Base-by-base conservation (phyloP, 2,797 vertebrate species). In the Anguilla pacifica region DNA sequence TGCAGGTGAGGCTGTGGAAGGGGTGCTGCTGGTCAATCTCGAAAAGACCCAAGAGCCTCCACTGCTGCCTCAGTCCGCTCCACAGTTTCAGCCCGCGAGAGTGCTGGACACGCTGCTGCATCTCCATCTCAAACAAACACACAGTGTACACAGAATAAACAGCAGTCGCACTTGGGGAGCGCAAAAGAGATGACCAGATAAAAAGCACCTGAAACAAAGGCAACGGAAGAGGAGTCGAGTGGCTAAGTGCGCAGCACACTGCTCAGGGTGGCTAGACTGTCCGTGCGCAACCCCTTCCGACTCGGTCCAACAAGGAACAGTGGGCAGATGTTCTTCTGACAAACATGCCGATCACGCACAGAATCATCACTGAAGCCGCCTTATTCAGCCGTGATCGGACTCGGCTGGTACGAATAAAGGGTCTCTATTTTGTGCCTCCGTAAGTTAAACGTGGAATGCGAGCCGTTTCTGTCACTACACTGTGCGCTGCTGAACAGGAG, bases 41-140 rank as follows among this genome's bases (percentile, higher is more conserved):
- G 89, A 97, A 97, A 87, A 97, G 92, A 1, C 97, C 96, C 0
- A 96, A 82, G 86, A 96, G 94, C 43, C 92, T 92, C 93, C 96
- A 97, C 35, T 91, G 91, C 74, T 94, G 93, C 49, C 94, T 93
- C 6, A 96, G 85, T 0, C 89, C 92, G 93, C 94, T 94, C 89
- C 96, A 94, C 72, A 93, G 87, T 46, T 91, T 77, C 4, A 84
- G 89, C 35, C 89, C 1, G 1, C 70, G 86, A 0, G 88, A 86
- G 46, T 17, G 0, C 0, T 64, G 31, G 0, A n/a, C 57, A 7
- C 51, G 19, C 81, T 85, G 90, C 28, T 35, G 89, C 19, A 49
- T 31, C 3, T 81, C n/a, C 90, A 92, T 91, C 92, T 91, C n/a
- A 43, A 55, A 51, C 6, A 67, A 35, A 79, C 7, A 67, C 22